Percentiles rank a stretch among this genome's conserved stretches.
phyloP scores from a whole-genome alignment of 2,888 invertebrate species.

The Pecten maximus region DNA sequence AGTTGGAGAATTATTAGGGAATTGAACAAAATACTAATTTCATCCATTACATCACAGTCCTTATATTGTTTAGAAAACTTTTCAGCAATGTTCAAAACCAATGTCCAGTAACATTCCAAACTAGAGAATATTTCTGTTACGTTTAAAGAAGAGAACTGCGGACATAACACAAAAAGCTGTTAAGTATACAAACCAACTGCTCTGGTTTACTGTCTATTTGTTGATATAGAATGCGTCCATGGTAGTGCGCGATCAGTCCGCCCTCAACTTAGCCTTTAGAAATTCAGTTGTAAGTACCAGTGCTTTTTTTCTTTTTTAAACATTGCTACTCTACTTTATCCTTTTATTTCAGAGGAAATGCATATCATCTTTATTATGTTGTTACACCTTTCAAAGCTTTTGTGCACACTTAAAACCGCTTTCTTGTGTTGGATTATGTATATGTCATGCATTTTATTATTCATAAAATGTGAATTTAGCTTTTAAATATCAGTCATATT shows the following conservation, averaged over 20 bases:
- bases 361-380: neutral
- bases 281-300: slow-evolving; percentile 77
- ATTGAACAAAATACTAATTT: no score
- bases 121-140: no score
- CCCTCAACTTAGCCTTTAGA: slow-evolving; percentile 78
- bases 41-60: no score
- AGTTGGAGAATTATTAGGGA: no score
- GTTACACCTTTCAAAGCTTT: neutral
- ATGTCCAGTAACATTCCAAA: neutral
- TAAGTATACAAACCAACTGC: neutral
- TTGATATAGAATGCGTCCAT: slow-evolving; percentile 57
- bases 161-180: neutral
- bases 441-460: no score
- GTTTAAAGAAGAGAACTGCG: no score
- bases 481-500: no score
- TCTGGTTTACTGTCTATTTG: neutral
- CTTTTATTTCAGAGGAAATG: neutral
- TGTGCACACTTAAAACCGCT: neutral
- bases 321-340: slow-evolving; percentile 35
- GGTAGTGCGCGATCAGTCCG: slow-evolving; percentile 74
- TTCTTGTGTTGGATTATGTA: neutral
- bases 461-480: no score
- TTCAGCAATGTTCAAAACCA: no score
- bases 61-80: no score
- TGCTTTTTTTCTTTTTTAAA: slow-evolving; percentile 35